A percentile compares a stretch with the other conserved stretches of the same genome.
phyloP scores from a whole-genome alignment of 2,113 vertebrate species.

The Syngnathoides biaculeatus region DNA sequence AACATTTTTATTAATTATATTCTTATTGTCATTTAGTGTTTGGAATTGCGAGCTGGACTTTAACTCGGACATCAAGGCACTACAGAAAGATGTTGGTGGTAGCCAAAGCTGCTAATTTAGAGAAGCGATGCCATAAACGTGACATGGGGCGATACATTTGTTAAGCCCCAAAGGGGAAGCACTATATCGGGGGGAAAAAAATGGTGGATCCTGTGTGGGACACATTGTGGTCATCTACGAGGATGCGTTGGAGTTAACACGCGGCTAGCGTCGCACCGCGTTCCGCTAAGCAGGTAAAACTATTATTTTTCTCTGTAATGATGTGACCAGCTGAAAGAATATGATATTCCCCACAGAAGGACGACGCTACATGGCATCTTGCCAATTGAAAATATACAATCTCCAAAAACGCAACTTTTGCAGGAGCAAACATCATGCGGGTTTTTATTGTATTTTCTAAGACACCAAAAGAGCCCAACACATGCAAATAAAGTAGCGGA shows the following conservation, averaged over 20 bases:
- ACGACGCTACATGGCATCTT: constrained; percentile 12
- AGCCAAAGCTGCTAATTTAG: not conserved
- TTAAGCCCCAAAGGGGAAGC: not conserved
- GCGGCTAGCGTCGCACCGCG: constrained; percentile 11
- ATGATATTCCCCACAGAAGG: constrained; percentile 31
- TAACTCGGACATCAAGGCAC: too few relatives aligned
- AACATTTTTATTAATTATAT: too few relatives aligned
- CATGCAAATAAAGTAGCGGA: constrained; percentile 31
- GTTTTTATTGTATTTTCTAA: not conserved
- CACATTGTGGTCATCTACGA: not conserved
- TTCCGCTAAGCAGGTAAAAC: constrained; percentile 33
- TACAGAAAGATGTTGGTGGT: not conserved
- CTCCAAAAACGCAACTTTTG: not conserved
- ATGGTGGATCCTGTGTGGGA: not conserved
- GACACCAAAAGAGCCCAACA: not conserved
- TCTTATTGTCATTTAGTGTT: too few relatives aligned
- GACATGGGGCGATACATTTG: not conserved
- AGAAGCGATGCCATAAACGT: not conserved
- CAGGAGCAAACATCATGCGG: constrained; percentile 18
- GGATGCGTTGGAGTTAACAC: not conserved
- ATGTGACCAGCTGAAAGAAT: constrained; percentile 50
- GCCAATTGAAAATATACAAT: constrained; percentile 19
- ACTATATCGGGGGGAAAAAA: not conserved
- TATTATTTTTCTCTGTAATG: constrained; percentile 49
- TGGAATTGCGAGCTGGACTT: too few relatives aligned